phyloP scores from a whole-genome alignment of 2,888 invertebrate species.

The Cotesia congregata region DNA sequence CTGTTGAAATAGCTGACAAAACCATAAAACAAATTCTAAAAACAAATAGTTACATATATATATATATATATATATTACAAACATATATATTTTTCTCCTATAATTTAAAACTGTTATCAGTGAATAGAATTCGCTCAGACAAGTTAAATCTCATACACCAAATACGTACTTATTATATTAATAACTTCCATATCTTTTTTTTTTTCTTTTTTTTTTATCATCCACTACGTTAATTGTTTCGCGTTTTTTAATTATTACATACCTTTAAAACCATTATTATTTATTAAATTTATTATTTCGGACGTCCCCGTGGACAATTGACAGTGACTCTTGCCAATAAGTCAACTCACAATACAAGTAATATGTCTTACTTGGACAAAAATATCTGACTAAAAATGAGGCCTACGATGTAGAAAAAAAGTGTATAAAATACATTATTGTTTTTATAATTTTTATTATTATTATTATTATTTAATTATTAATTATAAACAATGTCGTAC shows the following conservation, averaged over 20 bases:
- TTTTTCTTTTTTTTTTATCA: background rate
- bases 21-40: background rate
- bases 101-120: constrained; percentile 13
- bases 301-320: constrained; percentile 39
- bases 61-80: constrained; percentile 19
- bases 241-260: background rate
- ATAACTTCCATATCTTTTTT: constrained; percentile 3
- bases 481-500: constrained; percentile 50
- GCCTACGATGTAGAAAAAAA: constrained; percentile 24
- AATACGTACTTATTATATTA: constrained; percentile 37
- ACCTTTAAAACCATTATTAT: background rate
- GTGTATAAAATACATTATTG: constrained; percentile 29
- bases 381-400: constrained; percentile 5
- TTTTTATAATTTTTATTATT: constrained; percentile 51
- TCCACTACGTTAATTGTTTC: constrained; percentile 1
- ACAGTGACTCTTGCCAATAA: constrained; percentile 47
- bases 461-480: constrained; percentile 45
- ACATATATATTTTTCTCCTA: constrained; percentile 22
- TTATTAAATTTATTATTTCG: background rate
- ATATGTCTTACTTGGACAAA: background rate
- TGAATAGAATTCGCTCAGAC: constrained; percentile 6
- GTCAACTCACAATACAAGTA: constrained; percentile 40
- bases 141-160: constrained; percentile 22
- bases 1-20: background rate
- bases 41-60: constrained; percentile 12